These are phyloP conservation scores for Sporophila hypoxantha DNA, from an alignment of 2,113 vertebrate species.

Conservation along the genomic window DNA sequence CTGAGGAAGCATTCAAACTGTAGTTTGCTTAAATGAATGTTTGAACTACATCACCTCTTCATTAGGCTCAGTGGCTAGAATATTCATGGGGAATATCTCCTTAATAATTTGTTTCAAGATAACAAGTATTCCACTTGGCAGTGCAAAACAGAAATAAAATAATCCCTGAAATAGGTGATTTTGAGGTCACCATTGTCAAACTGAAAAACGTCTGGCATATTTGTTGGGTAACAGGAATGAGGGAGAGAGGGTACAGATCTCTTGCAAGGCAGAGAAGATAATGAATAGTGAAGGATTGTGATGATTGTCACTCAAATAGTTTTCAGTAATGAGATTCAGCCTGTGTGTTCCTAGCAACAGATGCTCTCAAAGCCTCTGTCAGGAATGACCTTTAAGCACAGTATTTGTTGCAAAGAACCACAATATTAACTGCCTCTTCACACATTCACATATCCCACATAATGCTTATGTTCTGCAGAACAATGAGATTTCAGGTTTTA, in stretches of 20 bases:
- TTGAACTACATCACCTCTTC: not conserved
- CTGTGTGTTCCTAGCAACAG: conserved; percentile 34
- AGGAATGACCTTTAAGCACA: conserved; percentile 37
- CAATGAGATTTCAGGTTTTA: not conserved
- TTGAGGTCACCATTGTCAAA: conserved; percentile 3
- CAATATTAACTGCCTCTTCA: conserved; percentile 3
- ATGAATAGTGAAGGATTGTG: not conserved
- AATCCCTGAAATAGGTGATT: not conserved
- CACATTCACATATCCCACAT: not conserved
- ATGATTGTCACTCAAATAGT: conserved; percentile 38
- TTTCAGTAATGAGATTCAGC: conserved; percentile 37
- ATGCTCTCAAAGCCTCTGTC: conserved; percentile 25
- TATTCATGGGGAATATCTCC: not conserved
- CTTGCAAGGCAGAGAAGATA: not conserved
- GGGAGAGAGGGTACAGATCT: not conserved
- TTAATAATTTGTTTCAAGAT: not conserved
- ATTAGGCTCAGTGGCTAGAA: not conserved
- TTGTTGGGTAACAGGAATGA: not conserved
- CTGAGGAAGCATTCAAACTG: not conserved
- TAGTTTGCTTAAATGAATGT: not conserved
- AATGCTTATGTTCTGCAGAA: not conserved
- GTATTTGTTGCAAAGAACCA: conserved; percentile 15
- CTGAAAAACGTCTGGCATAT: not conserved
- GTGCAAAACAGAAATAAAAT: not conserved
- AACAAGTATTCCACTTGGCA: not conserved